These are phyloP conservation scores for Lacerta bilineata DNA, from an alignment of 2,797 vertebrate species.

Conservation along the genomic window DNA sequence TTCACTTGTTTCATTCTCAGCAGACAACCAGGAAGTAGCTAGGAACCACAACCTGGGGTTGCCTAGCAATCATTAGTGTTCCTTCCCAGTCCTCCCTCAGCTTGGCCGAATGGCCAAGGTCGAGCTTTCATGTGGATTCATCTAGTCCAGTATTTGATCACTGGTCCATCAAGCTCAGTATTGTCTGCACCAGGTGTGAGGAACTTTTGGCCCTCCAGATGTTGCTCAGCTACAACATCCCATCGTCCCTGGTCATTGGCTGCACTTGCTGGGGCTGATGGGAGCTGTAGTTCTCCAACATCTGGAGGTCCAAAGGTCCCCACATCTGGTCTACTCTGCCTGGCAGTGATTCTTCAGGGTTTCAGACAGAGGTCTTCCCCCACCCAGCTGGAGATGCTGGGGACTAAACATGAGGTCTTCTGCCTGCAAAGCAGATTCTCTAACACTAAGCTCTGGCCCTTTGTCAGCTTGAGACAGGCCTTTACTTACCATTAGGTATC, in stretches of 20 bases:
- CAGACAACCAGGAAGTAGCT: neutral
- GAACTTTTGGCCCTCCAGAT: no score
- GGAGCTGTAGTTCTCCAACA: no score
- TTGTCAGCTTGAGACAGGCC: neutral
- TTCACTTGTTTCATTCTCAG: neutral
- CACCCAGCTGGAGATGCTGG: neutral
- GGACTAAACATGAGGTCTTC: neutral
- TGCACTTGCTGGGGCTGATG: no score
- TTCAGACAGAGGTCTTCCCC: neutral
- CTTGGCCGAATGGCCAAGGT: neutral
- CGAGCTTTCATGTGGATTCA: neutral
- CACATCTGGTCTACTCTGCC: neutral
- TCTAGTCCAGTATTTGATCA: no score
- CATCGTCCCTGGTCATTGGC: no score
- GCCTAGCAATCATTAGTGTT: neutral
- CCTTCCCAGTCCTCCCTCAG: neutral
- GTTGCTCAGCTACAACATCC: no score
- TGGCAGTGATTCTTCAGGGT: neutral
- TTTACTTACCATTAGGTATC: no score
- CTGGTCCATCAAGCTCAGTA: neutral
- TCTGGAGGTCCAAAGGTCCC: no score
- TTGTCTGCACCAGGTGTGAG: neutral
- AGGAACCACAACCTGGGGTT: neutral
- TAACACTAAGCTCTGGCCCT: neutral
- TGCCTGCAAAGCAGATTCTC: neutral